Evolutionary conservation across 2,113 vertebrate species (phyloP).

Genomic region (Oncorhynchus clarkii): DNA sequence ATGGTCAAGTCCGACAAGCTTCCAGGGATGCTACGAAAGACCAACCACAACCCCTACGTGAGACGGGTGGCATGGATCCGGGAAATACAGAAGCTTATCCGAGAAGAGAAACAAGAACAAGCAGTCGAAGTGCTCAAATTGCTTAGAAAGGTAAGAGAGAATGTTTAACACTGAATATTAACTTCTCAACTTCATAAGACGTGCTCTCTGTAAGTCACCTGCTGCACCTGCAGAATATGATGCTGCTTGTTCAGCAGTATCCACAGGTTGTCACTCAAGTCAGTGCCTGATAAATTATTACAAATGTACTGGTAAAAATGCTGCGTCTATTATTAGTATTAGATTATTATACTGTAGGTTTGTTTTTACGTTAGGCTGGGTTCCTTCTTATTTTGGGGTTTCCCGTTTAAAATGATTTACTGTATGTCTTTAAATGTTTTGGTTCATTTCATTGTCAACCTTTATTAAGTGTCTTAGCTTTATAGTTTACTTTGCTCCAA

Average conservation of each 20-base stretch:
- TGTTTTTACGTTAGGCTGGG: too few relatives aligned
- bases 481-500: too few relatives aligned
- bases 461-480: too few relatives aligned
- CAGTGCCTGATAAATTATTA: too few relatives aligned
- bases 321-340: too few relatives aligned
- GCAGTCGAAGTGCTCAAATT: constrained; percentile 78
- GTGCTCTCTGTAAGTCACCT: neutral
- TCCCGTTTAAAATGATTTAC: too few relatives aligned
- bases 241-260: neutral
- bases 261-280: neutral
- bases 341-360: too few relatives aligned
- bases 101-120: constrained; percentile 73
- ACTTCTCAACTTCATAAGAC: neutral
- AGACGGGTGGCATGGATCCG: constrained; percentile 75
- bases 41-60: constrained; percentile 77
- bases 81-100: constrained; percentile 77
- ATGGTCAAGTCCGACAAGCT: constrained; percentile 75
- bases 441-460: too few relatives aligned
- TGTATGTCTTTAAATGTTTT: too few relatives aligned
- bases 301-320: too few relatives aligned
- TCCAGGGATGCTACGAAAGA: constrained; percentile 74
- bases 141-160: constrained; percentile 77
- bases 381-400: too few relatives aligned
- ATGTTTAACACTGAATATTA: constrained; percentile 8
- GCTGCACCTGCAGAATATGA: neutral